Conservation (phyloP, 2,797 vertebrate species). For the Allobates femoralis region DNA sequence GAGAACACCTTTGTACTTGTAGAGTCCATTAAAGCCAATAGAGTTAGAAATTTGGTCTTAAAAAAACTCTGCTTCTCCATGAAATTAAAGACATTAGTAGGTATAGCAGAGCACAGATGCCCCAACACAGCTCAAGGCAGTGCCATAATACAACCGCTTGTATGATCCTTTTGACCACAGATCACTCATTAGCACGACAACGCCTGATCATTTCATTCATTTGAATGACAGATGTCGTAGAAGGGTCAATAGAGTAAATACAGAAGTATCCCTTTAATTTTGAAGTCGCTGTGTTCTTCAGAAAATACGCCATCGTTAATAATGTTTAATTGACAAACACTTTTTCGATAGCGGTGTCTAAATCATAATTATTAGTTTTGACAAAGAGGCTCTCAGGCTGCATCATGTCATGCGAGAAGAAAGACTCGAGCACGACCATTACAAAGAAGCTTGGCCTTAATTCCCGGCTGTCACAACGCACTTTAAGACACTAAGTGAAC, state of each 20-base stretch:
- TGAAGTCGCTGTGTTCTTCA: neutral
- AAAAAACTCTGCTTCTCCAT: no score
- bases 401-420: conserved; percentile 27
- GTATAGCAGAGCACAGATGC: no score
- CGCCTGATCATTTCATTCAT: neutral
- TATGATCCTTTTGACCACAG: no score
- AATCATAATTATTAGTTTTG: neutral
- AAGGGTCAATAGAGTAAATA: neutral
- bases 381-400: neutral
- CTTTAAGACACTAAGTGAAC: conserved; percentile 32
- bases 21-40: no score
- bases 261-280: neutral
- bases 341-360: neutral
- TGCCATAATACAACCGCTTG: no score
- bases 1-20: no score
- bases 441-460: conserved; percentile 19
- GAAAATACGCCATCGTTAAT: conserved; percentile 12
- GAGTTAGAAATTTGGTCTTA: no score
- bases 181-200: neutral
- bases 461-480: conserved; percentile 22
- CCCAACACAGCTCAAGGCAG: no score
- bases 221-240: neutral
- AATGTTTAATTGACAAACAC: conserved; percentile 26
- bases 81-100: no score
- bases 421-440: neutral